Evolutionary conservation across 2,888 invertebrate genomes (phyloP).

Genomic region (Beris chalybata): DNA sequence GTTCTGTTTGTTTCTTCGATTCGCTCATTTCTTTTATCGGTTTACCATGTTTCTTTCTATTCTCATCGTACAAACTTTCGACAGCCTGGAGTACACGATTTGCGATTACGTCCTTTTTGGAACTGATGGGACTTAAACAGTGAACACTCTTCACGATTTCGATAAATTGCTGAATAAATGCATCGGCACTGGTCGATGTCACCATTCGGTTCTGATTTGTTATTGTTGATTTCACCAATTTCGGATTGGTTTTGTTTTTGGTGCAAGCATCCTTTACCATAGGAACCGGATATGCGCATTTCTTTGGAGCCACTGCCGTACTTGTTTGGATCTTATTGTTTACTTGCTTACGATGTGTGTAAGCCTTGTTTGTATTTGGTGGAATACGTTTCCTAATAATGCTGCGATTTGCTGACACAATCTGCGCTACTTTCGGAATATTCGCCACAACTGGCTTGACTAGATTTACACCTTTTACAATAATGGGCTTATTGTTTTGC

Average conservation of each 20-base stretch:
- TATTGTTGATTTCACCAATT: background rate
- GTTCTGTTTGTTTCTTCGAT: too few species aligned
- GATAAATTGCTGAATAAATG: conserved; percentile 6
- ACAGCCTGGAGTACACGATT: conserved; percentile 4
- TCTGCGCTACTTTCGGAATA: background rate
- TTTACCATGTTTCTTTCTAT: background rate
- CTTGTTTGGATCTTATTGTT: background rate
- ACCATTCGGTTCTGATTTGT: background rate
- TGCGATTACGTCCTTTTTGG: conserved; percentile 11
- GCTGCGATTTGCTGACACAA: background rate
- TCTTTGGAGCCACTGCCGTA: background rate
- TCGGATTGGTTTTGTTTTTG: background rate
- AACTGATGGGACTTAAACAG: background rate
- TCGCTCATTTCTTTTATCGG: background rate
- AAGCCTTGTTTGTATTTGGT: background rate
- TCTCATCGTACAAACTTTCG: conserved; percentile 1
- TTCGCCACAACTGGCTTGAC: background rate
- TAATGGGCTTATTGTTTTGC: background rate
- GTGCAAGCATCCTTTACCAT: background rate
- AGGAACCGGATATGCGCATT: background rate
- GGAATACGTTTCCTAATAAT: background rate
- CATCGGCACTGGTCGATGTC: background rate
- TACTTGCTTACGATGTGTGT: background rate
- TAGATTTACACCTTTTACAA: background rate
- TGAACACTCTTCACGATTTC: background rate